Evolutionary conservation across 2,888 invertebrate species (phyloP), one percentile per base, ranked within the genome.

Genomic region (Trachelus tabidus): DNA sequence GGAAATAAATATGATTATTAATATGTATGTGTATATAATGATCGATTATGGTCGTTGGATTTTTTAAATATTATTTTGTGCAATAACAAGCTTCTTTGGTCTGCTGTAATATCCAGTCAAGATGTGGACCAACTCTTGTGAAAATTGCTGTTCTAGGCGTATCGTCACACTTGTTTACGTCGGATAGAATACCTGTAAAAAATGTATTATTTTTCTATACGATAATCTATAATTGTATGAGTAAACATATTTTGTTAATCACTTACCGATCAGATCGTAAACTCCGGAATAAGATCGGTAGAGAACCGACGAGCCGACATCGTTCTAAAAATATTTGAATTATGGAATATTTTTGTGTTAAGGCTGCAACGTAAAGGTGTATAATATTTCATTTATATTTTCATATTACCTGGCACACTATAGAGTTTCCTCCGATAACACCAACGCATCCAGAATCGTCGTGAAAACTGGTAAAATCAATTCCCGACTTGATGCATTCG

Each of bases 71-170:
- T 75, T 81, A 78, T 35, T 84, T 80, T 34, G 87, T 85, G 82
- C 94, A 94, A 82, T 93, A 94, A 82, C 94, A 94, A 30, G 94
- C 93, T 83, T 93, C 93, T 79, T 90, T 92, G 12, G 94, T 94
- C 76, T 93, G 92, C 79, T 93, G 90, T 30, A 92, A 91, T 80
- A 95, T 93, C 94, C 94, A 95, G 34, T 92, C 88, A 1, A 94
- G 85, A 88, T 94, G 93, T 12, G 93, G 91, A 35, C 92, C 92
- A 4, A 94, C 88, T 86, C 88, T 93, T 0, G 94, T 94, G 83
- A 92, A 94, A 31, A 93, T 85, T 0, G 93, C 92, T 6, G 92
- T 90, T 75, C 90, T 90, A 3, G 91, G 88, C 12, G 85, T 86
- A 34, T 86, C 80, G n/a, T 91, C 90, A 83, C 94, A 94, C 4